These are phyloP conservation scores for Carollia perspicillata DNA, from an alignment of 2,113 vertebrate species.

Conservation along the genomic window DNA sequence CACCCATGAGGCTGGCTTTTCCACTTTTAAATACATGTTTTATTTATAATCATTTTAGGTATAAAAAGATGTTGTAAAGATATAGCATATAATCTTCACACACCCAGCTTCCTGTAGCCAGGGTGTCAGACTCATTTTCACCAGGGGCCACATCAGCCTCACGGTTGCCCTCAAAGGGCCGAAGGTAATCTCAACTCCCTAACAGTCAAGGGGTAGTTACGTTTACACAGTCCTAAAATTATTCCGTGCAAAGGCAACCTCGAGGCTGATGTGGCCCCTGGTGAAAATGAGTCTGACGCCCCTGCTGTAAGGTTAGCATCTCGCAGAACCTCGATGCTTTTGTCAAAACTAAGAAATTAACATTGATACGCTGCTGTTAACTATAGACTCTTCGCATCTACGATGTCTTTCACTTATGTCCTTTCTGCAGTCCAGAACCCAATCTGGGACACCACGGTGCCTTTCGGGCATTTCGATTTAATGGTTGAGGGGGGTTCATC, in stretches of 20 bases:
- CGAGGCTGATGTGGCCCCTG: too few species aligned
- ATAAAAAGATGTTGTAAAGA: neutral
- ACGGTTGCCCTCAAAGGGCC: too few species aligned
- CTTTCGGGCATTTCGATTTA: neutral
- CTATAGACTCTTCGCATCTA: neutral
- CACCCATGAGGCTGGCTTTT: neutral
- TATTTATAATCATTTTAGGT: neutral
- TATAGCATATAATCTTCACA: neutral
- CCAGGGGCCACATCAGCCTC: too few species aligned
- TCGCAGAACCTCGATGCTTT: neutral
- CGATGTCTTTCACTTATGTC: neutral
- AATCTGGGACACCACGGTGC: neutral
- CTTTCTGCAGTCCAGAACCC: neutral
- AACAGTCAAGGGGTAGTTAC: too few species aligned
- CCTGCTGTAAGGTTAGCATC: neutral
- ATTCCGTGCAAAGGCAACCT: too few species aligned
- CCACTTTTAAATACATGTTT: neutral
- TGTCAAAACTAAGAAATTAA: neutral
- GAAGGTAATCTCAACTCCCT: too few species aligned
- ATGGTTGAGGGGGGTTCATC: neutral
- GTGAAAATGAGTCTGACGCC: too few species aligned
- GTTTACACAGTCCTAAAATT: too few species aligned
- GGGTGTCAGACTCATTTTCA: too few species aligned
- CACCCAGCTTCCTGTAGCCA: neutral
- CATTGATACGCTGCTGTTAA: neutral